Percentiles rank a stretch among this genome's conserved stretches.
These are phyloP conservation scores for Athene cunicularia DNA, from an alignment of 2,113 vertebrate species.

Conservation along the genomic window DNA sequence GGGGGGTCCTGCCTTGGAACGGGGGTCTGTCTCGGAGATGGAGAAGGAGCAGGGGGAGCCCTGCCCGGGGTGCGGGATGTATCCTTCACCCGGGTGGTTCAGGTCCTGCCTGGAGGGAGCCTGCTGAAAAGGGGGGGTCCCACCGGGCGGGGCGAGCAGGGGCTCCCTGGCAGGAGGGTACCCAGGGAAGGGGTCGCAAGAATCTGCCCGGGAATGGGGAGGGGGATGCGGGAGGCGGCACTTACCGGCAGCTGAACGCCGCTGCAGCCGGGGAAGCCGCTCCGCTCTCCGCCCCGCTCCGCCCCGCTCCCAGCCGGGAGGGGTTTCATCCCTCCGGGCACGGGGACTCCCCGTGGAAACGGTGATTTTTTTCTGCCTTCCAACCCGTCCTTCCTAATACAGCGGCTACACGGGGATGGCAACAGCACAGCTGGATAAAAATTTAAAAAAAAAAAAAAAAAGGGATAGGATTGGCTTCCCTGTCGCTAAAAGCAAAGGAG, in stretches of 20 bases:
- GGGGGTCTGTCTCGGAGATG: rapidly evolving
- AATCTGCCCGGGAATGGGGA: background rate
- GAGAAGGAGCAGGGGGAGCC: background rate
- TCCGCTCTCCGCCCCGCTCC: background rate
- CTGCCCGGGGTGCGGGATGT: background rate
- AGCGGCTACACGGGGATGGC: background rate
- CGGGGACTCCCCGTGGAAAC: background rate
- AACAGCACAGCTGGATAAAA: background rate
- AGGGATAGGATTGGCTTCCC: background rate
- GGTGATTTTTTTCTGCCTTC: background rate
- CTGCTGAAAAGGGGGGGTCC: background rate
- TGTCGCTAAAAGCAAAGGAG: background rate
- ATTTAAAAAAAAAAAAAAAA: background rate
- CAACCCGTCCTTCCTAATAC: background rate
- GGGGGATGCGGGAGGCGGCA: background rate
- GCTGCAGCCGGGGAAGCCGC: background rate
- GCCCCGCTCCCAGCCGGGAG: background rate
- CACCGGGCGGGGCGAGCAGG: background rate
- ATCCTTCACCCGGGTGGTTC: background rate
- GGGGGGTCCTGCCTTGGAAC: background rate
- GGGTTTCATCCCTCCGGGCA: background rate
- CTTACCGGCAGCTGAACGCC: background rate
- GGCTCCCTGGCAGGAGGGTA: no score
- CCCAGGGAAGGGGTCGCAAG: no score
- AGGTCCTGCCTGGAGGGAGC: background rate